phyloP scores from a whole-genome alignment of 1,140 invertebrate species.

The Panulirus ornatus region DNA sequence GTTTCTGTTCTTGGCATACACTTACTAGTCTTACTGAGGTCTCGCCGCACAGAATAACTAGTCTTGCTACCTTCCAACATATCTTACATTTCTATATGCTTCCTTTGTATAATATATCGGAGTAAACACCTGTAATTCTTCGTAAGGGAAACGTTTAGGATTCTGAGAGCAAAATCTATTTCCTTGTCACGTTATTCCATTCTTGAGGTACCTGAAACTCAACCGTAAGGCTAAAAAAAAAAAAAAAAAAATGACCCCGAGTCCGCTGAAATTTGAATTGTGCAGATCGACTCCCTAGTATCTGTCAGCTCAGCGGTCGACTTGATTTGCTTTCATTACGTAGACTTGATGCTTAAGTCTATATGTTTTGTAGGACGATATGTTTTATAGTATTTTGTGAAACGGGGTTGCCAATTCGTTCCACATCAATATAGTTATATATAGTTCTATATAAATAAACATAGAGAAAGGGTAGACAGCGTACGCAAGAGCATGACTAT shows the following conservation, averaged over 20 bases:
- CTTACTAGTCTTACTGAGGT: no score
- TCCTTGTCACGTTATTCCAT: not conserved
- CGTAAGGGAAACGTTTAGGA: not conserved
- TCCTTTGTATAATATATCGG: not conserved
- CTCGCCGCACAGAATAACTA: no score
- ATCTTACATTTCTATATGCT: not conserved
- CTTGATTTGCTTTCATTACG: not conserved
- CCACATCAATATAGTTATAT: no score
- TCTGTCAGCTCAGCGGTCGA: not conserved
- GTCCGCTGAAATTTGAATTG: not conserved
- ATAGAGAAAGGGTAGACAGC: no score
- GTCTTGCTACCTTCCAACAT: not conserved
- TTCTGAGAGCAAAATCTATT: not conserved
- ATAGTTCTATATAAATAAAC: no score
- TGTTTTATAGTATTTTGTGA: not conserved
- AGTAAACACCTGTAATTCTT: not conserved
- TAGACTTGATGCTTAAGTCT: not conserved
- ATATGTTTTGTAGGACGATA: not conserved
- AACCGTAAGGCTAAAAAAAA: no score
- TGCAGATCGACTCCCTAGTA: not conserved
- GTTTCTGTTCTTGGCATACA: not conserved
- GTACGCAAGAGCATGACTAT: no score
- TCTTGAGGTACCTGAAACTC: not conserved
- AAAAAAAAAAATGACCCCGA: not conserved
- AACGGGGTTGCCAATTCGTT: not conserved